Conservation (phyloP, 1,140 invertebrate species). For the Calephelis virginiensis region DNA sequence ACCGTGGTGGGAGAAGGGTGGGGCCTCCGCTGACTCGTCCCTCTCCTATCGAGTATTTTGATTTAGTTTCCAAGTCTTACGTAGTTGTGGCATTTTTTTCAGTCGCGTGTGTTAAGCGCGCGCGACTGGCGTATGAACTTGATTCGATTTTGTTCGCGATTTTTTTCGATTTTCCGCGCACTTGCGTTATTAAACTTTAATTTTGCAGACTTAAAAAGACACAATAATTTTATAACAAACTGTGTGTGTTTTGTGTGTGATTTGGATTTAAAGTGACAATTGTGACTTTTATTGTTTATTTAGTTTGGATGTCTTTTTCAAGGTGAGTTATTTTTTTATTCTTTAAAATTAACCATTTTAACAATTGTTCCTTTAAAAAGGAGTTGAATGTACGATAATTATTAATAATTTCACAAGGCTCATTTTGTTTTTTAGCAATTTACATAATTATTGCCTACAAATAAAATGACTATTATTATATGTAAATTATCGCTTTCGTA, state of each 20-base stretch:
- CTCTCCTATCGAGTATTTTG: conserved; percentile 76
- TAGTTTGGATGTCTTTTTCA: conserved; percentile 68
- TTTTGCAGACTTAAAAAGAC: conserved; percentile 36
- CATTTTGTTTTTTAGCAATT: neutral
- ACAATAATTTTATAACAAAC: conserved; percentile 45
- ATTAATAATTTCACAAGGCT: neutral
- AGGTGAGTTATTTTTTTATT: conserved; percentile 48
- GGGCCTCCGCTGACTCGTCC: conserved; percentile 70
- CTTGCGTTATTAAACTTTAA: conserved; percentile 41
- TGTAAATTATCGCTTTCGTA: conserved; percentile 11
- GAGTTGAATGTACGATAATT: conserved; percentile 13
- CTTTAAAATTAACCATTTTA: conserved; percentile 1
- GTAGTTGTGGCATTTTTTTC: conserved; percentile 75
- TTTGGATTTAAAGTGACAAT: conserved; percentile 54
- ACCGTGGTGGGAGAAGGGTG: conserved; percentile 68
- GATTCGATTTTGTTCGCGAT: conserved; percentile 43
- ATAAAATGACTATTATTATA: conserved; percentile 16
- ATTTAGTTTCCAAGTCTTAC: conserved; percentile 76
- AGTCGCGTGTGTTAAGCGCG: conserved; percentile 72
- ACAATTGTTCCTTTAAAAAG: neutral
- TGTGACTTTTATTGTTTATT: conserved; percentile 40
- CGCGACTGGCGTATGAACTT: conserved; percentile 58
- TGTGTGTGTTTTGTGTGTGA: conserved; percentile 56
- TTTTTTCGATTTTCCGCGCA: conserved; percentile 45
- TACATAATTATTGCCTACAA: conserved; percentile 11